phyloP scores from a whole-genome alignment of 1,140 invertebrate species.

The Calephelis nemesis region DNA sequence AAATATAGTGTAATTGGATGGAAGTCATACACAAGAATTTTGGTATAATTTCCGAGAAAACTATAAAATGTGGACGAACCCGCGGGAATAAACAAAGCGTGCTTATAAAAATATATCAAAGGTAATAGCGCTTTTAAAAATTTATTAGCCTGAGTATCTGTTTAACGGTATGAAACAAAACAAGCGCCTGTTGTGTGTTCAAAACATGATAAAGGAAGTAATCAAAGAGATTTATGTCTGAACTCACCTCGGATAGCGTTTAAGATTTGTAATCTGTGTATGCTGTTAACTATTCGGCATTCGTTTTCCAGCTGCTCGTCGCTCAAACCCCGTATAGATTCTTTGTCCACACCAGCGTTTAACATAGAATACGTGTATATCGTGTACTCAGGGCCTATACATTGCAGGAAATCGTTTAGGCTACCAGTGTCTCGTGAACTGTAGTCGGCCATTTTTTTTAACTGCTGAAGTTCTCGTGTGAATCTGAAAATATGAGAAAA shows the following conservation, averaged over 20 bases:
- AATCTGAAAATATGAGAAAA: slow-evolving; percentile 82
- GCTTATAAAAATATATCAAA: slow-evolving; percentile 21
- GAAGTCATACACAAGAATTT: too few species aligned
- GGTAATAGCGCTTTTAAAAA: neutral
- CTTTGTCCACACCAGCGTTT: slow-evolving; percentile 95
- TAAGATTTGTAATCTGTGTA: slow-evolving; percentile 94
- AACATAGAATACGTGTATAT: slow-evolving; percentile 99
- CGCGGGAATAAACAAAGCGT: neutral
- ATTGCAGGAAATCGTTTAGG: slow-evolving; percentile 94
- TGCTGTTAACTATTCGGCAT: slow-evolving; percentile 95
- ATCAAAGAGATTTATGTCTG: slow-evolving; percentile 31
- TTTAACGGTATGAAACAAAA: slow-evolving; percentile 3
- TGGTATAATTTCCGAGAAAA: too few species aligned
- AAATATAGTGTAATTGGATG: too few species aligned
- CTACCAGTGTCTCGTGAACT: slow-evolving; percentile 95
- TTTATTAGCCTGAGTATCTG: neutral
- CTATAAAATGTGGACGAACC: too few species aligned
- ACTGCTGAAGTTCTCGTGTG: slow-evolving; percentile 93
- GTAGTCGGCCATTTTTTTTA: slow-evolving; percentile 99
- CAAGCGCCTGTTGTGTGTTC: slow-evolving; percentile 2
- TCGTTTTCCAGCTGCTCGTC: slow-evolving; percentile 95
- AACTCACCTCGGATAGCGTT: slow-evolving; percentile 90
- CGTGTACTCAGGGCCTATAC: slow-evolving; percentile 93
- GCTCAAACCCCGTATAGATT: slow-evolving; percentile 87
- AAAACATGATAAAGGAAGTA: slow-evolving; percentile 13